Conservation (phyloP, 1,140 invertebrate genomes). For the Zaprionus lachaisei region DNA sequence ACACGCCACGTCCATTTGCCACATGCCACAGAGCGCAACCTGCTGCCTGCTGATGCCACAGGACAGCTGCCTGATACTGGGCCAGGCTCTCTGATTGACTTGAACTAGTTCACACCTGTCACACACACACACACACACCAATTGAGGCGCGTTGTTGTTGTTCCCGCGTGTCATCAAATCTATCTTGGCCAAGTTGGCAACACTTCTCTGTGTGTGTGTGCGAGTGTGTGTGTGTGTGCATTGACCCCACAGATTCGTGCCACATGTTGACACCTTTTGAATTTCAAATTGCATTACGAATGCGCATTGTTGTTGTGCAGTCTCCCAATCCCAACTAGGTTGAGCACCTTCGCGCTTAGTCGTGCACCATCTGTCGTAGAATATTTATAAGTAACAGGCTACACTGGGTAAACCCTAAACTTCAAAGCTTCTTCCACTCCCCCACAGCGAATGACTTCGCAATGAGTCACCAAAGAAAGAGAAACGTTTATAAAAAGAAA, state of each 20-base stretch:
- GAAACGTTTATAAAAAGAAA: background rate
- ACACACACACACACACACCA: conserved; percentile 47
- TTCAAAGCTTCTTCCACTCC: background rate
- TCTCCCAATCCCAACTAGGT: conserved; percentile 33
- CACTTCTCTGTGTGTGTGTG: background rate
- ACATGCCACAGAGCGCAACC: conserved; percentile 19
- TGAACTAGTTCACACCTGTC: conserved; percentile 70
- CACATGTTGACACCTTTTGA: conserved; percentile 62
- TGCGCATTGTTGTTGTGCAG: conserved; percentile 51
- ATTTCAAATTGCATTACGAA: conserved; percentile 51
- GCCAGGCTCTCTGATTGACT: conserved; percentile 68
- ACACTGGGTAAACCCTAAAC: background rate
- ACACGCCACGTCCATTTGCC: conserved; percentile 21
- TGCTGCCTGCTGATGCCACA: conserved; percentile 18
- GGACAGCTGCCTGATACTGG: conserved; percentile 52
- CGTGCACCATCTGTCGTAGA: conserved; percentile 42
- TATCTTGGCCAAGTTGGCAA: background rate
- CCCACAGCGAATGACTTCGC: background rate
- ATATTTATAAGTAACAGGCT: conserved; percentile 5
- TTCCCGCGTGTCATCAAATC: conserved; percentile 9
- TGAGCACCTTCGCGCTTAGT: conserved; percentile 26
- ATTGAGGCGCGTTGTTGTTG: conserved; percentile 18
- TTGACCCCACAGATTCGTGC: conserved; percentile 37
- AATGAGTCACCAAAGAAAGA: background rate
- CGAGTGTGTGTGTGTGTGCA: background rate